phyloP scores from a whole-genome alignment of 2,113 vertebrate genomes.

The Sebastes schlegelii region DNA sequence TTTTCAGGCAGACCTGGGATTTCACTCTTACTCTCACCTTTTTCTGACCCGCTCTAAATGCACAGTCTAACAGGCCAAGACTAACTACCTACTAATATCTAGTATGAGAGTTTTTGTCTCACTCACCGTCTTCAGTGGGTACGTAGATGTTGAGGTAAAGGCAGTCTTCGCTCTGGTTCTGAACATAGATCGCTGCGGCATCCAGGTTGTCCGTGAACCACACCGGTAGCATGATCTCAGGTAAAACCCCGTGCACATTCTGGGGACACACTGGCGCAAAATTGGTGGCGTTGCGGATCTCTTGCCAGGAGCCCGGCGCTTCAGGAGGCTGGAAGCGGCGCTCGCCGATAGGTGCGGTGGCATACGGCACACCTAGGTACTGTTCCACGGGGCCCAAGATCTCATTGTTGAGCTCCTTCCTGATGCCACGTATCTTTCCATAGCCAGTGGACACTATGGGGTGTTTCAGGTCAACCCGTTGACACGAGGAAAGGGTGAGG shows the following conservation, averaged over 20 bases:
- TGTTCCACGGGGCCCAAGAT: conserved; percentile 93
- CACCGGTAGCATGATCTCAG: conserved; percentile 93
- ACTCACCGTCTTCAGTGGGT: conserved; percentile 95
- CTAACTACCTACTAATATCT: not conserved
- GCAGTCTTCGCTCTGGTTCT: conserved; percentile 95
- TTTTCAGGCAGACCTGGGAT: not conserved
- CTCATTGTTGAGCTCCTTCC: conserved; percentile 91
- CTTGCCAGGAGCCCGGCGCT: conserved; percentile 92
- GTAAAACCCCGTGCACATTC: conserved; percentile 92
- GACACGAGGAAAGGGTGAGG: conserved; percentile 83
- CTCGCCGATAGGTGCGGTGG: conserved; percentile 90
- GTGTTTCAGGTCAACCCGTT: conserved; percentile 85
- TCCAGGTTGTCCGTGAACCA: conserved; percentile 97
- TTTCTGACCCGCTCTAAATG: conserved; percentile 1
- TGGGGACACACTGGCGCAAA: conserved; percentile 93
- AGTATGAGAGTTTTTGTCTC: not conserved
- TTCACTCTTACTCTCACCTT: not conserved
- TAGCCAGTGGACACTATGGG: conserved; percentile 91
- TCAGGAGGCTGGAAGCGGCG: conserved; percentile 93
- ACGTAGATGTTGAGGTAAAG: conserved; percentile 96
- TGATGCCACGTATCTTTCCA: conserved; percentile 89
- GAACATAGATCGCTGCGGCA: conserved; percentile 89
- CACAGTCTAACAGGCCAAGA: not conserved
- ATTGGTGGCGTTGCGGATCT: conserved; percentile 91
- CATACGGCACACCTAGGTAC: conserved; percentile 92